A percentile compares a stretch with the other conserved stretches of the same genome.
phyloP scores from a whole-genome alignment of 2,113 vertebrate species.

The Epinephelus cyanopodus region DNA sequence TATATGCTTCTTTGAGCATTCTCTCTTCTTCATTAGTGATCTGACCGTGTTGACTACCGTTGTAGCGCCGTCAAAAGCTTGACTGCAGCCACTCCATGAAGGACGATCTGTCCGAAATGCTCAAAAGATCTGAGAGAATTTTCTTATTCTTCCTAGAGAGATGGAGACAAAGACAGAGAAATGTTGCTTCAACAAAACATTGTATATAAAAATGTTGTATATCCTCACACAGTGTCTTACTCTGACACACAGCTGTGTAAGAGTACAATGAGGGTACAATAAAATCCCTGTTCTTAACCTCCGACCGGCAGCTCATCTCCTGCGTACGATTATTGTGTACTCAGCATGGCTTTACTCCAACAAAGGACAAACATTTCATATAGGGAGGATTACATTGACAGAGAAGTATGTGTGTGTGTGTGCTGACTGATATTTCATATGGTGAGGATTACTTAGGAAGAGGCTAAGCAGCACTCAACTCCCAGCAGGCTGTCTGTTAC shows the following conservation, averaged over 20 bases:
- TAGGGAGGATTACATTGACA: constrained; percentile 70
- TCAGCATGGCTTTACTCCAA: constrained; percentile 42
- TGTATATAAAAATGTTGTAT: background rate
- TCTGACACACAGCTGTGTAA: constrained; percentile 2
- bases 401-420: background rate
- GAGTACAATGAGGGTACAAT: background rate
- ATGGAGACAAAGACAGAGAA: constrained; percentile 23
- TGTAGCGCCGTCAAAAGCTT: constrained; percentile 55
- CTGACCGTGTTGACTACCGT: background rate
- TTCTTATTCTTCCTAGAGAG: constrained; percentile 78
- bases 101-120: constrained; percentile 75
- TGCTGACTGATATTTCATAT: constrained; percentile 67
- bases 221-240: background rate
- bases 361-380: constrained; percentile 76
- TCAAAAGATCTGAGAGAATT: constrained; percentile 80
- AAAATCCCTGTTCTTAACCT: constrained; percentile 52
- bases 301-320: constrained; percentile 30
- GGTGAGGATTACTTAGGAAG: constrained; percentile 63
- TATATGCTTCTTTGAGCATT: background rate
- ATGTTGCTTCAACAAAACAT: constrained; percentile 7
- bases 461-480: constrained; percentile 55
- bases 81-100: constrained; percentile 79
- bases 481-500: constrained; percentile 50
- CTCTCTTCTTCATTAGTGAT: background rate
- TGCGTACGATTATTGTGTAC: constrained; percentile 50